Evolutionary conservation across 2,888 invertebrate genomes (phyloP).

Genomic region (Meteorus cinctellus): DNA sequence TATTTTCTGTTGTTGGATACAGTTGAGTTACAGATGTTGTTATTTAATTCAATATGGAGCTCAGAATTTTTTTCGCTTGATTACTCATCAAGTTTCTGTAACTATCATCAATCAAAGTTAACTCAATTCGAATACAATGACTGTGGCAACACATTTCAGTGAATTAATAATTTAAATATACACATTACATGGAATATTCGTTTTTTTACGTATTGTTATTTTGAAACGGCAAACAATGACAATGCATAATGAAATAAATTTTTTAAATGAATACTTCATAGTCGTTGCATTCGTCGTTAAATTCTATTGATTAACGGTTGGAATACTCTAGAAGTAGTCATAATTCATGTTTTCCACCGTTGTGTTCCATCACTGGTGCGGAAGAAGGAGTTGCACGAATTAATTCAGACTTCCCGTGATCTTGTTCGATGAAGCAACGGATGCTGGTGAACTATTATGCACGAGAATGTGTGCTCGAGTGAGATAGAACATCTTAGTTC

Average conservation of each 20-base stretch:
- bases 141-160: background rate
- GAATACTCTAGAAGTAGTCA: conserved; percentile 24
- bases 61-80: no score
- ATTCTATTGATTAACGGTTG: conserved; percentile 10
- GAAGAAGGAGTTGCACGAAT: conserved; percentile 27
- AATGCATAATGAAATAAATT: no score
- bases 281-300: background rate
- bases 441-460: conserved; percentile 21
- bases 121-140: background rate
- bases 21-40: no score
- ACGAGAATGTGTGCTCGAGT: conserved; percentile 13
- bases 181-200: no score
- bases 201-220: no score
- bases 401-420: conserved; percentile 33
- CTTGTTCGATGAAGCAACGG: conserved; percentile 37
- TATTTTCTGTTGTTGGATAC: no score
- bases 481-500: conserved; percentile 26
- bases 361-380: background rate
- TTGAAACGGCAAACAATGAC: no score
- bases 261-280: background rate
- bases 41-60: no score
- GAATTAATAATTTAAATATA: background rate
- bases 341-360: conserved; percentile 18
- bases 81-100: background rate
- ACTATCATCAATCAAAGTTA: background rate